Evolutionary conservation across 2,113 vertebrate species (phyloP), one percentile per base, ranked within the genome.

Genomic region (Edolisoma coerulescens): DNA sequence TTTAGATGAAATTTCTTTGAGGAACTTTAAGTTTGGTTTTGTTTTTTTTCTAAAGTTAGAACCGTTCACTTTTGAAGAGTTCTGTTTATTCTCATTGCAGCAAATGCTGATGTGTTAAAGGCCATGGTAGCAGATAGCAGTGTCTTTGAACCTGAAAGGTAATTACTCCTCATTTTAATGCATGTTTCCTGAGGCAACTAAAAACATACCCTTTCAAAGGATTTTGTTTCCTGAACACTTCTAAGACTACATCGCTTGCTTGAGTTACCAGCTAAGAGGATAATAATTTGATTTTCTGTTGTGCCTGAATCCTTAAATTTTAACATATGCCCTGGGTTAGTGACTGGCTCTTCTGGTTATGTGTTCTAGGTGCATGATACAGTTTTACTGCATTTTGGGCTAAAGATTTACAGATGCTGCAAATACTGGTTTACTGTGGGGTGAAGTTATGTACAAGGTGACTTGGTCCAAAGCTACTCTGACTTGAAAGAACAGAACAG

Each of bases 101-200:
- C 99, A 52, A 99, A 99, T 96, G 98, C 98, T 4, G 99, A 99
- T 93, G 98, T 99, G 67, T 98, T 99, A 91, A 99, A 99, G 89
- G 99, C 99, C 88, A 99, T 99, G 99, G 95, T 99, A 71, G 95
- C 98, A 70, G 98, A 99, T 20, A 99, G 97, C 97, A 98, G 97
- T 94, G 61, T 97, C 68, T 88, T 96, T 41, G 99, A 99, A 50
- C 98, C 98, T 52, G 99, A 99, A 49, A 99, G 98, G 99, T 99
- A 96, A 99, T 33, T 70, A 79, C 44, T 90, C 33, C 21, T 87
- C 41, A 81, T 96, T 87, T 79, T 89, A 83, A 87, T 88, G 54
- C 59, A 54, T 85, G 75, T 84, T 95, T 95, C 57, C 54, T 50
- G 80, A 89, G 52, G 79, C 57, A 60, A 70, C 30, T 95, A 35